Percentiles rank a stretch among this genome's conserved stretches.
Conservation (phyloP, 2,888 invertebrate species). For the Masnerella sp. region DNA sequence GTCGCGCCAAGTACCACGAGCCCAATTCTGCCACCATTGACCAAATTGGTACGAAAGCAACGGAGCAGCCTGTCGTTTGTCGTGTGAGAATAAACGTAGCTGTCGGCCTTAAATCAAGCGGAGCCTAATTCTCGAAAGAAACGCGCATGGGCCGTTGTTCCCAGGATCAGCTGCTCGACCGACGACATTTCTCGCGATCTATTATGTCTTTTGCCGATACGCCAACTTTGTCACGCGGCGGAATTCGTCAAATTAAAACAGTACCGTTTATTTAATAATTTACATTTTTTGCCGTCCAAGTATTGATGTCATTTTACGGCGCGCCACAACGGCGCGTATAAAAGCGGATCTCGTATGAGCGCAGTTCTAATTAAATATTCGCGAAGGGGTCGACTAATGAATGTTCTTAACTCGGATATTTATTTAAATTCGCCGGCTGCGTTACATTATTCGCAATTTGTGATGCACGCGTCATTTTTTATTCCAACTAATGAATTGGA, state of each 20-base stretch:
- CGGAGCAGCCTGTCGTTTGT: conserved; percentile 46
- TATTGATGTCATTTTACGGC: conserved; percentile 51
- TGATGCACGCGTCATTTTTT: conserved; percentile 18
- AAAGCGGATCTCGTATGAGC: conserved; percentile 9
- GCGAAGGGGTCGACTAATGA: conserved; percentile 36
- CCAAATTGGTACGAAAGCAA: conserved; percentile 64
- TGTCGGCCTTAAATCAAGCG: conserved; percentile 75
- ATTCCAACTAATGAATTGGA: conserved; percentile 44
- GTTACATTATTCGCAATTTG: conserved; percentile 46
- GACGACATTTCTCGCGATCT: conserved; percentile 73
- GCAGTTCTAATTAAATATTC: conserved; percentile 47
- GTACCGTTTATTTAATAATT: conserved; percentile 52
- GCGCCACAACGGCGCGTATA: conserved; percentile 15
- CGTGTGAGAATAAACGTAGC: conserved; percentile 74
- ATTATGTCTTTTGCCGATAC: conserved; percentile 63
- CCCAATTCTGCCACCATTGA: conserved; percentile 56
- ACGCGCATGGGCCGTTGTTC: conserved; percentile 74
- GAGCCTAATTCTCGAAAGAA: conserved; percentile 76
- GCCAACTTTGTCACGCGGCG: conserved; percentile 20
- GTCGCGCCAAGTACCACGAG: conserved; percentile 38
- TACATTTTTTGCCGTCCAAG: conserved; percentile 45
- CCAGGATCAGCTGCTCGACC: conserved; percentile 77
- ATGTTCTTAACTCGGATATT: conserved; percentile 36
- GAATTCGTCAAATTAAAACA: conserved; percentile 56
- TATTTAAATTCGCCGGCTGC: conserved; percentile 33